Conservation (phyloP, 2,888 invertebrate species). For the Lamellibrachia satsuma region DNA sequence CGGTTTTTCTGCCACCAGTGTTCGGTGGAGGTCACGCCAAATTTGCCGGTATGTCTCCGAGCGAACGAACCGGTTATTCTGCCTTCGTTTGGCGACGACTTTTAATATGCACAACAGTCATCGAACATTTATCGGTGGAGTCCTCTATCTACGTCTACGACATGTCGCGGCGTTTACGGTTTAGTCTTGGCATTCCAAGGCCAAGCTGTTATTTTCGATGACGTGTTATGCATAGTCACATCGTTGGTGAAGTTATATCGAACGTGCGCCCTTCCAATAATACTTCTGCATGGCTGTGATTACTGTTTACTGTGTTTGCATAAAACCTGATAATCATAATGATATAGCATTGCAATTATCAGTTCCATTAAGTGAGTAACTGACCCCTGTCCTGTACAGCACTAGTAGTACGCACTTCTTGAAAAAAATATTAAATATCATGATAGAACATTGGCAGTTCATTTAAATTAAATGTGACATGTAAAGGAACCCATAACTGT, state of each 20-base stretch:
- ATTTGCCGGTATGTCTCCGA: conserved; percentile 2
- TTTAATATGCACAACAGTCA: not conserved
- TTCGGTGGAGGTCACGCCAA: not conserved
- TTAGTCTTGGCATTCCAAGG: not conserved
- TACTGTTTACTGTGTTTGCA: not conserved
- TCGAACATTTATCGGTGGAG: not conserved
- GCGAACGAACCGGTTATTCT: not conserved
- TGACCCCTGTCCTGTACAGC: not conserved
- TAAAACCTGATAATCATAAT: not conserved
- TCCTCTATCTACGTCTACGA: not conserved
- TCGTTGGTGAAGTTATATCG: not conserved
- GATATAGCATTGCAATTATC: not conserved
- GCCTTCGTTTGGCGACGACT: not conserved
- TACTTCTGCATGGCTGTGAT: not conserved
- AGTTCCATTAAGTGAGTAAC: not conserved
- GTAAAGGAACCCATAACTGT: too few relatives aligned
- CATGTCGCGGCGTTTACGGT: too few relatives aligned
- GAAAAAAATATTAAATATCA: too few relatives aligned
- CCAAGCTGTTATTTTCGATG: not conserved
- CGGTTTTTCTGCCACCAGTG: not conserved
- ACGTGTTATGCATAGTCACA: not conserved
- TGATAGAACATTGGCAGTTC: too few relatives aligned
- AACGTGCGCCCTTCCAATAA: not conserved
- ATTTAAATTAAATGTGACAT: too few relatives aligned
- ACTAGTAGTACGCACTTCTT: not conserved